Evolutionary conservation across 2,113 vertebrate species (phyloP), one percentile per base, ranked within the genome.

Genomic region (Syrrhaptes paradoxus): DNA sequence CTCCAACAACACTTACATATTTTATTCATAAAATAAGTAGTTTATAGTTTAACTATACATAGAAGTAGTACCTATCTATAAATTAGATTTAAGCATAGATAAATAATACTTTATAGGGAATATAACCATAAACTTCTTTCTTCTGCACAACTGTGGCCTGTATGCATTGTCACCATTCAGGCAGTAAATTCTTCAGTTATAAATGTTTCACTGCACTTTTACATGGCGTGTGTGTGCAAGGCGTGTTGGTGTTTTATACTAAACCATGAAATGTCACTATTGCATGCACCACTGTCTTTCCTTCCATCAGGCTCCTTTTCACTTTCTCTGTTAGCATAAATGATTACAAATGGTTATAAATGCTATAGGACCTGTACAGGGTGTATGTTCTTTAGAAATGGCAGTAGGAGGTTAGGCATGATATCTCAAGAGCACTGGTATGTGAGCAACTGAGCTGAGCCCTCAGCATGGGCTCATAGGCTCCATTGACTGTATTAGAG

Each of bases 161-260:
- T 48, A 18, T 70, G 72, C 65, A 21, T 54, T 70, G 59, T 36
- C 43, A 66, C 29, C 41, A 57, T 32, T 72, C 38, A 34, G 21
- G 14, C 10, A 48, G 36, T 4, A 2, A 32, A 66, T 77, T 86
- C 54, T 66, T 84, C 1, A 3, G 32, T 66, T 70, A 48, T 70
- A 86, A 81, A n/a, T 51, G 3, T 77, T 89, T 80, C 45, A 22
- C 31, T 89, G 49, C 26, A 70, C 22, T 93, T 93, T 32, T 77
- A 20, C 66, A 45, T 66, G 9, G 85, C n/a, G 8, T 81, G 65
- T 0, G 0, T 19, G 13, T 78, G 55, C 61, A 66, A 54, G 8
- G 17, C 1, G 1, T 22, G 48, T 65, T 80, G 14, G 17, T 74
- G 70, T 85, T 84, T 77, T 70, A 46, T 58, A 4, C 36, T 31